Evolutionary conservation across 2,797 vertebrate species (phyloP), one percentile per base, ranked within the genome.

Genomic region (Coendou prehensilis): DNA sequence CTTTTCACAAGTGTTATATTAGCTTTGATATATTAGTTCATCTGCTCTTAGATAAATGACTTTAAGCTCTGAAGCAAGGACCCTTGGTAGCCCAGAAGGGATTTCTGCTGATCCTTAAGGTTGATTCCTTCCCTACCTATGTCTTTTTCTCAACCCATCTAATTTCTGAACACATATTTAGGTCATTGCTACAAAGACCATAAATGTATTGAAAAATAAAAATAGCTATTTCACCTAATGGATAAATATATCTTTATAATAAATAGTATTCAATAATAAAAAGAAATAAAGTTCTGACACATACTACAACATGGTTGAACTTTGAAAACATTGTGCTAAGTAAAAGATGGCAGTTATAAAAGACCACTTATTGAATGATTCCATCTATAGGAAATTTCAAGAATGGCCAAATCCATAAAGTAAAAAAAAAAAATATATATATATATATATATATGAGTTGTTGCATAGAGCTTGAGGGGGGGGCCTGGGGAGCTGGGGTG

Each of bases 1-100:
- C 64, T 91, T 96, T 97, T 89, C 73, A 14, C 10, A 78, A 33
- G 17, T 45, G n/a, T 93, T 96, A 57, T 20, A 87, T 94, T 95
- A 97, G 63, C 80, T 96, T 97, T 84, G 69, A 37, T 93, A 18
- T 96, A 37, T 96, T 93, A 93, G 90, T 89, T 75, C 56, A 57
- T 96, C 87, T 91, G 52, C 50, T 94, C 63, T 76, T 86, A 88
- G 59, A 87, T 96, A 87, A 97, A 85, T 90, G 84, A 67, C 86
- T 95, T 92, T 93, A 93, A 87, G 79, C 73, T 71, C 52, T 94
- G 56, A 95, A 93, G 78, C 87, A 82, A 88, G 54, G 87, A 92
- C 89, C 76, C 61, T 95, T 92, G 67, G 78, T 85, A 96, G 75
- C 79, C 89, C 69, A 89, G 61, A 28, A 97, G 90, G 88, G 76